Percentiles rank a stretch among this genome's conserved stretches.
phyloP scores from a whole-genome alignment of 2,113 vertebrate genomes.

The Perca schrenkii region DNA sequence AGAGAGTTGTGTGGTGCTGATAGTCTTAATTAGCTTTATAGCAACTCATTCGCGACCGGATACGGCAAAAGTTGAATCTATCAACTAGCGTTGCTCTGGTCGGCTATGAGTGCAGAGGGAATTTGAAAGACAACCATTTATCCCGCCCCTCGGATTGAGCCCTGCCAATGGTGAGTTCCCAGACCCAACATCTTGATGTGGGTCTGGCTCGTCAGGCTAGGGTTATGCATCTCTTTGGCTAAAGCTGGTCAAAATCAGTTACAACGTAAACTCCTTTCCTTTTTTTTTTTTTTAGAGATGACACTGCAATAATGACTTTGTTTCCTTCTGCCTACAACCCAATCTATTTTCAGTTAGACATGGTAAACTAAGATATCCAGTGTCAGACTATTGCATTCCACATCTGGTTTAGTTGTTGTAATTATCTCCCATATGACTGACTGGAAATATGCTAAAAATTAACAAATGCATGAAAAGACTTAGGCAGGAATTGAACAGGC shows the following conservation, averaged over 20 bases:
- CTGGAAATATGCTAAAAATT: not conserved
- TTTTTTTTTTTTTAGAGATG: not conserved
- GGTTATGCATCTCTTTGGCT: not conserved
- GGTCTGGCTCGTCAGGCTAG: too few species aligned
- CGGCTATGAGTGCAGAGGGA: too few species aligned
- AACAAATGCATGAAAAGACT: not conserved
- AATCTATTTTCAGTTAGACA: not conserved
- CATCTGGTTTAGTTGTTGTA: constrained; percentile 5
- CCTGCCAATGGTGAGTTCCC: too few species aligned
- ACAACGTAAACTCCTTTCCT: not conserved
- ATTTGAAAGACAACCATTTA: too few species aligned
- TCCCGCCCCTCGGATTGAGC: too few species aligned
- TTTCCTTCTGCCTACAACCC: not conserved
- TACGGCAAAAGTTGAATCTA: too few species aligned
- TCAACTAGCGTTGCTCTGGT: too few species aligned
- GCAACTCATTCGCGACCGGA: too few species aligned
- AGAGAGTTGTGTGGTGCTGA: too few species aligned
- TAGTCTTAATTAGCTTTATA: too few species aligned
- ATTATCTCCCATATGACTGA: not conserved
- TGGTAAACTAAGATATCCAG: not conserved
- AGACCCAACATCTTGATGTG: too few species aligned
- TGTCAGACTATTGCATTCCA: not conserved
- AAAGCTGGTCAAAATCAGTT: not conserved
- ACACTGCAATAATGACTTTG: not conserved
- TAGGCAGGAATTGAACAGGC: not conserved